Percentiles rank a stretch among this genome's conserved stretches.
Conservation (phyloP, 2,113 vertebrate genomes). For the Lepus timidus region DNA sequence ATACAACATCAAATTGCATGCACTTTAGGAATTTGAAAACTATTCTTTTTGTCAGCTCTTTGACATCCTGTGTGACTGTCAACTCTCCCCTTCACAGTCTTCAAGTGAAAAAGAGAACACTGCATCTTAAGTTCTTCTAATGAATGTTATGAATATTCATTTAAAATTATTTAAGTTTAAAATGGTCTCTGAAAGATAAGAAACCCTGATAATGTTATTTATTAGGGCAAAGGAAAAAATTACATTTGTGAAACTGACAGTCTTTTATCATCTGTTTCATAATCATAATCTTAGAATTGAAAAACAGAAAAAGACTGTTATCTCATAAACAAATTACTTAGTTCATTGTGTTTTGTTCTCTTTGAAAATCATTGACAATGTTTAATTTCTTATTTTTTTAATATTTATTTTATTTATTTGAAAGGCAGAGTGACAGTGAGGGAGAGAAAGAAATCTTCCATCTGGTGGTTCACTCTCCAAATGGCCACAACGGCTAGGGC, state of each 20-base stretch:
- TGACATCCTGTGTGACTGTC: neutral
- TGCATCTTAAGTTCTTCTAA: constrained; percentile 47
- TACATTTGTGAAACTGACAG: constrained; percentile 16
- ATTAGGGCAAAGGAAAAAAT: constrained; percentile 33
- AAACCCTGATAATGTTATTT: constrained; percentile 10
- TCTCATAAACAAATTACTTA: constrained; percentile 45
- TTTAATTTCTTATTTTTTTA: constrained; percentile 59
- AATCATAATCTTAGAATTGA: constrained; percentile 42
- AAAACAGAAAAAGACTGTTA: neutral
- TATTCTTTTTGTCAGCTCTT: neutral
- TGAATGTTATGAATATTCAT: constrained; percentile 54
- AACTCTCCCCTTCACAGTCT: constrained; percentile 48
- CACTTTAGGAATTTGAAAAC: neutral
- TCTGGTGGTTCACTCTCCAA: too few species aligned
- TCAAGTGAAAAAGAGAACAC: constrained; percentile 18
- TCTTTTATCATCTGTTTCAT: constrained; percentile 34
- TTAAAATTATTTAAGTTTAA: constrained; percentile 55
- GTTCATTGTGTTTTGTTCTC: constrained; percentile 31
- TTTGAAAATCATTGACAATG: constrained; percentile 71
- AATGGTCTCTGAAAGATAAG: constrained; percentile 59
- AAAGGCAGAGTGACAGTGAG: too few species aligned
- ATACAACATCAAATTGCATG: neutral
- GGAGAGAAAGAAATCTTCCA: too few species aligned
- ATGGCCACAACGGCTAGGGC: too few species aligned
- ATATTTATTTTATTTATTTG: too few species aligned